Evolutionary conservation across 1,140 invertebrate genomes (phyloP), one percentile per base, ranked within the genome.

Genomic region (Sinella curviseta): DNA sequence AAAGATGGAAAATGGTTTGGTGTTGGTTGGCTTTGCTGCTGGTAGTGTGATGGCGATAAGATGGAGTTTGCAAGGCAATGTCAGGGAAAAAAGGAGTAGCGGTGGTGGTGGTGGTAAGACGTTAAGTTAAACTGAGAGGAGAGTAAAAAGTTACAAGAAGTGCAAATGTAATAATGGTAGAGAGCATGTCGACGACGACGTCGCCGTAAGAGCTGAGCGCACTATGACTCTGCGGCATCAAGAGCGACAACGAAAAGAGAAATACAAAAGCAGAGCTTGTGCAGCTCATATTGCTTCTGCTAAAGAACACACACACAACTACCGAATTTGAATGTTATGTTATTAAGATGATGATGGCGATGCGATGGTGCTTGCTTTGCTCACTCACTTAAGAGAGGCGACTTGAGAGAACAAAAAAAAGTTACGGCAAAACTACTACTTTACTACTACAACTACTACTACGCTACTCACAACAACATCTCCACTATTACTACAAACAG

Each of bases 351-450:
- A 65, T 65, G 57, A 70, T 70, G 65, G 31, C 31, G 31, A 30
- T 70, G 26, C 65, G 65, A 70, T 70, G 31, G 65, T 70, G 26
- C 65, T 70, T 33, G 30, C 65, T 70, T n/a, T 70, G 65, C 65
- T 70, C 65, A 70, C 65, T 70, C 65, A 70, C 65, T 70, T 70
- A 70, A 70, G 12, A 3, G 14, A 20, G 20, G 39, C 20, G 8
- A 12, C 20, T 20, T 12, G 14, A 60, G 57, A 60, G 57, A 60
- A 26, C 14, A 16, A 60, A 60, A 60, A 60, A 70, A 70, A 70
- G 26, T 33, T 70, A 24, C 3, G 65, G 31, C 65, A 70, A 70
- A 70, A 70, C 31, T 70, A 70, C 65, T 31, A 70, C 65, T 16
- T 12, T n/a, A 17, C 4, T 26, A 26, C 57, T 26, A 4, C 24